Conservation (phyloP, 1,140 invertebrate genomes). For the Bathynomus jamesi region DNA sequence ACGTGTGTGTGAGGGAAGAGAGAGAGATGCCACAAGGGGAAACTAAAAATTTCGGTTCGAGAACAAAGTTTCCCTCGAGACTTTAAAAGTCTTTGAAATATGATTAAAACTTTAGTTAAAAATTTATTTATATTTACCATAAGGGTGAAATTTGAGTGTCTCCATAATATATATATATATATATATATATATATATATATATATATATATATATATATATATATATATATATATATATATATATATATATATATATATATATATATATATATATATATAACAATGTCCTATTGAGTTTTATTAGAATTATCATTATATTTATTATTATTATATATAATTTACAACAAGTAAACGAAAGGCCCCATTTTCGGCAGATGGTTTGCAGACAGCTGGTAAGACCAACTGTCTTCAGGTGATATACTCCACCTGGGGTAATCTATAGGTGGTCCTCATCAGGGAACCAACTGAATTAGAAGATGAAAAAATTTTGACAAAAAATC, state of each 20-base stretch:
- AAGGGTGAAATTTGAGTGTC: neutral
- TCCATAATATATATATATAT: neutral
- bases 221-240: neutral
- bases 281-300: neutral
- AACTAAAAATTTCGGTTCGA: neutral
- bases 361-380: neutral
- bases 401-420: neutral
- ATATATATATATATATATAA: neutral
- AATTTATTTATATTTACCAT: no score
- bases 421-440: neutral
- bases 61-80: neutral
- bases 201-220: neutral
- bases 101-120: no score
- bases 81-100: no score
- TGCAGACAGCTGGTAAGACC: neutral
- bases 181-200: conserved; percentile 3
- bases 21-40: neutral
- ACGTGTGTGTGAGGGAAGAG: no score
- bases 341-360: neutral
- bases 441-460: neutral
- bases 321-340: neutral
- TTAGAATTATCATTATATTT: neutral
- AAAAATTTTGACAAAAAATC: no score
- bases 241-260: conserved; percentile 3
- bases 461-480: neutral